Evolutionary conservation across 37 sponge, comb jelly and placozoan species (phyloP).

Genomic region (Halichondria panicea): DNA sequence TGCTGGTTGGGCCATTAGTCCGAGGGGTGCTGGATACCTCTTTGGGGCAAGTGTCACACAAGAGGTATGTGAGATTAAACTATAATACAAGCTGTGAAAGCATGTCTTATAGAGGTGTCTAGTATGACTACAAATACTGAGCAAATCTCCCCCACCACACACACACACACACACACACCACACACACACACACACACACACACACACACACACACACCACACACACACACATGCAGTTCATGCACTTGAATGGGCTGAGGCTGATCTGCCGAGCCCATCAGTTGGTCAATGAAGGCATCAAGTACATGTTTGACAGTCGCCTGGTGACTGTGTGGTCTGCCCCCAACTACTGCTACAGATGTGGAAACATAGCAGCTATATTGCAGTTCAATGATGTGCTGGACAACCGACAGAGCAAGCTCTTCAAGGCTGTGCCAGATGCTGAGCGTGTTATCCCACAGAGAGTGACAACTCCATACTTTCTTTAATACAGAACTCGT

Average conservation of each 20-base stretch:
- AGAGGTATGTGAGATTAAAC: slow-evolving; percentile 58
- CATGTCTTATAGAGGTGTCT: no score
- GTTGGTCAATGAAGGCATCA: slow-evolving; percentile 97
- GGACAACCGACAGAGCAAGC: slow-evolving; percentile 72
- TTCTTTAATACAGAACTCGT: slow-evolving; percentile 87
- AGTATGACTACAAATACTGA: no score
- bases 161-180: no score
- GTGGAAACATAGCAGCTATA: slow-evolving; percentile 98
- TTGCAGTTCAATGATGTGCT: slow-evolving; percentile 55
- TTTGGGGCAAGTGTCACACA: slow-evolving; percentile 93
- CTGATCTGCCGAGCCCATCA: slow-evolving; percentile 99
- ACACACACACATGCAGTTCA: no score
- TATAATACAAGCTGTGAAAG: no score
- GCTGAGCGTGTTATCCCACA: slow-evolving; percentile 84
- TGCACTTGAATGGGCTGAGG: slow-evolving; percentile 90
- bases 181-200: no score
- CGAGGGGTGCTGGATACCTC: slow-evolving; percentile 98
- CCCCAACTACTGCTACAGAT: slow-evolving; percentile 99
- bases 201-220: no score
- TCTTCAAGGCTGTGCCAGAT: slow-evolving; percentile 96
- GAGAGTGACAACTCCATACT: slow-evolving; percentile 93
- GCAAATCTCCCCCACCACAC: no score
- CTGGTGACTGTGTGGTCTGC: slow-evolving; percentile 99
- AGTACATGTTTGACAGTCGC: slow-evolving; percentile 96
- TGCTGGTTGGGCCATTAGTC: slow-evolving; percentile 97